Evolutionary conservation across 2,888 invertebrate genomes (phyloP), one percentile per base, ranked within the genome.

Genomic region (Eristalis tenax): DNA sequence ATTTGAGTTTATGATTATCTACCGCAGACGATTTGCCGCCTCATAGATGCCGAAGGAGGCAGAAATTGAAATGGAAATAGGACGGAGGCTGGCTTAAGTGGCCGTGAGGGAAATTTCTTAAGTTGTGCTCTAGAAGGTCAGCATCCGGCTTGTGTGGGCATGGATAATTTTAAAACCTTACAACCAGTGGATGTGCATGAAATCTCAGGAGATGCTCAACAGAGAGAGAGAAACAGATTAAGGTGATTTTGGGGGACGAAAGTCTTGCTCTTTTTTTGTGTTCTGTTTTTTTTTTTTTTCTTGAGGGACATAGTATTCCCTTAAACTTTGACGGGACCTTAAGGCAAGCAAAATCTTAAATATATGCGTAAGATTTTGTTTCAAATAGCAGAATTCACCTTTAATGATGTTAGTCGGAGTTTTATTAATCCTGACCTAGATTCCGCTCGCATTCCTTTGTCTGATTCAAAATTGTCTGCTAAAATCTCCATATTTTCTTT

Each of bases 1-100:
- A 75, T 75, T 75, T 75, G 81, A 69, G 75, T 81, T 75, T 32
- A 38, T 69, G 75, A 81, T 81, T 81, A 75, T 81, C 69, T 75
- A 66, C 40, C 38, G 50, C 50, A 50, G 50, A 50, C 50, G 50
- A 50, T 50, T 50, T 50, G 50, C 50, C 50, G 50, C 50, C 50
- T 50, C 50, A 50, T 50, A 50, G 50, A 50, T 50, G 50, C 50
- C 50, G 50, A 50, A 50, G 18, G 50, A 50, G 50, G 50, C 50
- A 18, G 32, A 63, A 63, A 63, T n/a, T 26, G 32, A 61, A 63
- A 32, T n/a, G 32, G n/a, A 63, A 63, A 32, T n/a, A 18, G n/a
- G 13, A 28, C 32, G 28, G 28, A 28, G 32, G 63, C n/a, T 10
- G 15, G 13, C 63, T 32, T 63, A 63, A 63, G 50, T 18, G 50